These are phyloP conservation scores for Scartelaos histophorus DNA, from an alignment of 2,113 vertebrate genomes.

Conservation along the genomic window DNA sequence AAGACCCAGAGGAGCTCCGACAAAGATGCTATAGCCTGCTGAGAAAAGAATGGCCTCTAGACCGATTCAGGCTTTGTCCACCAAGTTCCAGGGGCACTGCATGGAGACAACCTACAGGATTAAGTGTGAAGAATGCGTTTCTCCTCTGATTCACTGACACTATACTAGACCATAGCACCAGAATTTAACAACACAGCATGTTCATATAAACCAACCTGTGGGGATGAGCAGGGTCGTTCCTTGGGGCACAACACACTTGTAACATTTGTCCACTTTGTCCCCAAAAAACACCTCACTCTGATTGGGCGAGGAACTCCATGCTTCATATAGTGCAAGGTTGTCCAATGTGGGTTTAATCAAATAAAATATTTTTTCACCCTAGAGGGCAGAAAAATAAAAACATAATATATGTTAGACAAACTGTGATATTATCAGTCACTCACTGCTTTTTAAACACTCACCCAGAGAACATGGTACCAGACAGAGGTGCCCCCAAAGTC, in stretches of 20 bases:
- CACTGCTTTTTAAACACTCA: constrained; percentile 57
- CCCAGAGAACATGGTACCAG: constrained; percentile 99
- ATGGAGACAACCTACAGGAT: neutral
- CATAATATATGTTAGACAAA: neutral
- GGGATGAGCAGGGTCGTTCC: constrained; percentile 97
- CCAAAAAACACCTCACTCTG: constrained; percentile 99
- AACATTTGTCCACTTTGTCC: constrained; percentile 80
- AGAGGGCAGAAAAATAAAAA: constrained; percentile 14
- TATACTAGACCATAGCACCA: neutral
- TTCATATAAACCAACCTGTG: constrained; percentile 64
- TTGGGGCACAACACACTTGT: constrained; percentile 83
- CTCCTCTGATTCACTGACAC: neutral
- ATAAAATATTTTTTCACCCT: constrained; percentile 99
- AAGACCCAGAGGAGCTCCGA: constrained; percentile 41
- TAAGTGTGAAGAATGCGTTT: neutral
- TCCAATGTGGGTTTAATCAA: constrained; percentile 93
- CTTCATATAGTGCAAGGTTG: constrained; percentile 96
- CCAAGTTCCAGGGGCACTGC: neutral
- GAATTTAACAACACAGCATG: neutral
- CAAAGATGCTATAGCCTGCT: constrained; percentile 38
- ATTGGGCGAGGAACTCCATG: constrained; percentile 97
- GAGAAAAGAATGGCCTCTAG: constrained; percentile 40
- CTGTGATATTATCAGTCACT: neutral
- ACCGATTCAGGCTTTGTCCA: constrained; percentile 55
- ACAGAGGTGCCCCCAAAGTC: constrained; percentile 99